phyloP scores from a whole-genome alignment of 2,888 invertebrate genomes.

The Palloptera scutellata region DNA sequence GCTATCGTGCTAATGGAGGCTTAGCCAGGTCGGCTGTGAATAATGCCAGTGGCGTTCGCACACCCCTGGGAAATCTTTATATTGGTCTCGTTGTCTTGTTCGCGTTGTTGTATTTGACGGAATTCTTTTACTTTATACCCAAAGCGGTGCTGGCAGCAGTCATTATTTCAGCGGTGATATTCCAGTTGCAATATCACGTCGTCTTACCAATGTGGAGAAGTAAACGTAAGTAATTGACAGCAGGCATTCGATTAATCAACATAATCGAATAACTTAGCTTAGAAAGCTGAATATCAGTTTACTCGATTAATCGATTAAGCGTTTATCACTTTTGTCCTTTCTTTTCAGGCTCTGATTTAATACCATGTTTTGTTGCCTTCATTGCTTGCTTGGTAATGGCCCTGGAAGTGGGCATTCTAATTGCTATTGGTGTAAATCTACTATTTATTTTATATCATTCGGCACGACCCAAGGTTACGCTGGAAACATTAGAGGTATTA shows the following conservation, averaged over 20 bases:
- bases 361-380: conserved; percentile 88
- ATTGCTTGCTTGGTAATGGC: conserved; percentile 83
- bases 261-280: no score
- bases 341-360: conserved; percentile 80
- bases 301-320: background rate
- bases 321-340: background rate
- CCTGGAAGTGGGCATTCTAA: conserved; percentile 85
- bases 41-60: conserved; percentile 85
- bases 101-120: conserved; percentile 83
- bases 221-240: conserved; percentile 71
- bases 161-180: conserved; percentile 88
- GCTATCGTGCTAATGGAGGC: conserved; percentile 81
- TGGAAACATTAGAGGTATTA: conserved; percentile 79
- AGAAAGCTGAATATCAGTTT: no score
- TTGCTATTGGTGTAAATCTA: conserved; percentile 83
- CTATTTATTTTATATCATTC: conserved; percentile 87
- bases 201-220: conserved; percentile 86
- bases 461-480: conserved; percentile 84
- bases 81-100: conserved; percentile 82
- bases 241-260: no score
- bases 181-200: conserved; percentile 86
- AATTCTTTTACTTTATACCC: conserved; percentile 85
- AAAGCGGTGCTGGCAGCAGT: conserved; percentile 85
- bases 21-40: conserved; percentile 83
- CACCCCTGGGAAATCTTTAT: conserved; percentile 82